Conservation (phyloP, 2,797 vertebrate species). For the Sebastes trivittatus region DNA sequence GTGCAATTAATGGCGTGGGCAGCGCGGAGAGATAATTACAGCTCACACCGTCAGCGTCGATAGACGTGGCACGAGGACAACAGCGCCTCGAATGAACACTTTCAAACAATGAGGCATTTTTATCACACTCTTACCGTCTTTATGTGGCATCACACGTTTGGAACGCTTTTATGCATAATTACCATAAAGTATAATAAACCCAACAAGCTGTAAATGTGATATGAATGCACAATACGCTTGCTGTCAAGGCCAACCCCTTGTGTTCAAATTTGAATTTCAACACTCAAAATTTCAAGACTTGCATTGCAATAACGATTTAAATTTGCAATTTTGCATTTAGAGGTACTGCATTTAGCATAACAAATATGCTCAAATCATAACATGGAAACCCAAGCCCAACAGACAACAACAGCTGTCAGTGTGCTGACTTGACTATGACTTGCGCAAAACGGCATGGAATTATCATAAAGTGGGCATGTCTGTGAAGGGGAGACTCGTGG, state of each 20-base stretch:
- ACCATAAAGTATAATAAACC: neutral
- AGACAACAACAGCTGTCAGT: no score
- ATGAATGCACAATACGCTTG: neutral
- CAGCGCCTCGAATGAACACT: neutral
- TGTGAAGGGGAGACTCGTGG: no score
- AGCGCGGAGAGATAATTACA: constrained; percentile 44
- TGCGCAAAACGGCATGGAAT: no score
- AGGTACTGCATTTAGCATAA: no score
- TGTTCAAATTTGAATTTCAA: neutral
- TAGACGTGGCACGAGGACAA: constrained; percentile 16
- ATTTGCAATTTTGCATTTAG: neutral
- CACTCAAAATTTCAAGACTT: neutral
- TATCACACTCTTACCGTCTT: neutral
- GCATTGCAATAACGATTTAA: neutral
- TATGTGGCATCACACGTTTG: neutral
- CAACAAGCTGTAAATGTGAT: neutral
- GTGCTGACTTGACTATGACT: no score
- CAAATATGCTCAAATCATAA: no score
- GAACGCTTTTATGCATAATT: neutral
- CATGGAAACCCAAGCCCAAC: no score
- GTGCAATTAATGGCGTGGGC: constrained; percentile 36
- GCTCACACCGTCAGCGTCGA: constrained; percentile 20
- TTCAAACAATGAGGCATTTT: constrained; percentile 19
- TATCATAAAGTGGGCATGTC: no score
- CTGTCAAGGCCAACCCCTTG: neutral